Percentiles rank a stretch among this genome's conserved stretches.
Evolutionary conservation across 2,113 vertebrate genomes (phyloP).

Genomic region (Phylloscopus whistleri): DNA sequence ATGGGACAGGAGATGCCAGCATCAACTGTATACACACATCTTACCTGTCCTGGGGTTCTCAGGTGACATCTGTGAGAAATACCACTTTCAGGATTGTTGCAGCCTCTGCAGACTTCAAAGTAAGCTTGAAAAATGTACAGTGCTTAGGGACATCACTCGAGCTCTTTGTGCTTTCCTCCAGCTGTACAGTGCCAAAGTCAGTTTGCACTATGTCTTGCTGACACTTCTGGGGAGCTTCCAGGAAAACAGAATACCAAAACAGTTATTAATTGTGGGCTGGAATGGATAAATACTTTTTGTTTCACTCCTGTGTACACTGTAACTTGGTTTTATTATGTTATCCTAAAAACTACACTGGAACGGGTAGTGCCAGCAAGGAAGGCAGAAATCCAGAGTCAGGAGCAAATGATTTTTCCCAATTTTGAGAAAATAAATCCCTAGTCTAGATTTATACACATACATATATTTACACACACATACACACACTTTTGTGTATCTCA

Average conservation of each 20-base stretch:
- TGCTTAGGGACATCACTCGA: rapidly evolving
- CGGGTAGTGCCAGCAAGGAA: neutral
- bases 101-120: neutral
- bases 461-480: neutral
- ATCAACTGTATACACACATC: neutral
- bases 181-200: neutral
- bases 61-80: neutral
- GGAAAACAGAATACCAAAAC: neutral
- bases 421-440: neutral
- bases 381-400: neutral
- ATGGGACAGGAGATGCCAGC: rapidly evolving
- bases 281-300: neutral
- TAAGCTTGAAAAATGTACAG: neutral
- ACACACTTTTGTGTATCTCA: neutral
- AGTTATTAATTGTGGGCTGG: neutral
- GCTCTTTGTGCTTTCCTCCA: neutral
- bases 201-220: neutral
- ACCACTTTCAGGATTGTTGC: neutral
- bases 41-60: neutral
- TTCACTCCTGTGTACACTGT: neutral
- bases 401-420: neutral
- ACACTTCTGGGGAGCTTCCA: neutral
- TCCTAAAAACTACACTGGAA: neutral
- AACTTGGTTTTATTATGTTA: neutral
- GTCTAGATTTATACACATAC: neutral